phyloP scores from a whole-genome alignment of 1,140 invertebrate genomes.

The Lineus longissimus region DNA sequence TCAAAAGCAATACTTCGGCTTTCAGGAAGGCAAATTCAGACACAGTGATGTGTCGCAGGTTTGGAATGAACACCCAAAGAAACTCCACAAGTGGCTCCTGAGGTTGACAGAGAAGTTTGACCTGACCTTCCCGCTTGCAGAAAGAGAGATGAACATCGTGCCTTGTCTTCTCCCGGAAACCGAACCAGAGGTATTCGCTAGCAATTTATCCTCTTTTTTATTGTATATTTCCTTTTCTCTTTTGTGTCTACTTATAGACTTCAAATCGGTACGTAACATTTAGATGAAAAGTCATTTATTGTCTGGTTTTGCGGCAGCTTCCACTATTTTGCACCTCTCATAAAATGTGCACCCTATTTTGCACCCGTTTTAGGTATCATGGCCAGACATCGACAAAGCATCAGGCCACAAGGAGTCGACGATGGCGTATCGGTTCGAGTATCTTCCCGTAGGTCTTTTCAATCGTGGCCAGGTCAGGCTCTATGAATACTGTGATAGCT shows the following conservation, averaged over 20 bases:
- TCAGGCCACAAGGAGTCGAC: conserved; percentile 34
- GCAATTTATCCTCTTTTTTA: no score
- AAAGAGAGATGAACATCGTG: conserved; percentile 41
- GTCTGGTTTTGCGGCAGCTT: no score
- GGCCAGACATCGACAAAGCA: conserved; percentile 37
- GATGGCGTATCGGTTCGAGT: conserved; percentile 46
- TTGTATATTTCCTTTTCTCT: no score
- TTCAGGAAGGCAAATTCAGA: conserved; percentile 34
- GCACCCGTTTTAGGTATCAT: conserved; percentile 25
- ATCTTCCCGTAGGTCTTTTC: conserved; percentile 49
- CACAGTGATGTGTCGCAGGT: conserved; percentile 37
- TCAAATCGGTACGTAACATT: no score
- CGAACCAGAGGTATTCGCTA: conserved; percentile 31
- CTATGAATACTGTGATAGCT: conserved; percentile 42
- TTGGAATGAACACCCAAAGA: conserved; percentile 38
- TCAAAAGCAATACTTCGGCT: no score
- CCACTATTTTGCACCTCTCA: no score
- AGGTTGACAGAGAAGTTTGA: conserved; percentile 51
- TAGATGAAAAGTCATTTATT: no score
- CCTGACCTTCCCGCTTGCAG: conserved; percentile 46
- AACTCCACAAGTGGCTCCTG: conserved; percentile 45
- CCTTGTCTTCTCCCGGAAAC: conserved; percentile 46
- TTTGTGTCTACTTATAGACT: no score
- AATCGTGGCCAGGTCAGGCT: conserved; percentile 50
- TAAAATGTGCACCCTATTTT: not conserved